Base-by-base conservation (phyloP, 2,888 invertebrate species). In the Sphaerophoria taeniata region DNA sequence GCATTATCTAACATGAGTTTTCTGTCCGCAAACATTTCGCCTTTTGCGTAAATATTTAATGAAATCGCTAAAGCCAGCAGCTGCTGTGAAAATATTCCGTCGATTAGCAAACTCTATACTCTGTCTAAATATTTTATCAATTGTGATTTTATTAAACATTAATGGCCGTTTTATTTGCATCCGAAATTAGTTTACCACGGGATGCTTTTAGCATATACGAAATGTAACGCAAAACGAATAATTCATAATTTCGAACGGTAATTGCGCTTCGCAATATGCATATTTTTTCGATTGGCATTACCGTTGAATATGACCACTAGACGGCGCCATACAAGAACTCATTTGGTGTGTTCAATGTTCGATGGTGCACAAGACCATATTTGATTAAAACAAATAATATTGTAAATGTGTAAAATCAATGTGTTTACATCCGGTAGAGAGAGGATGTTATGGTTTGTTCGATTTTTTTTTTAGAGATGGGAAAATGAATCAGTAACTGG, bases 381-480 rank as follows among this genome's bases (percentile, higher is more conserved):
- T 84, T 84, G 72, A 84, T 75, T 75, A 72, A 75, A 84, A 55
- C 80, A 84, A 84, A 84, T 80, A 84, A 84, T 80, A 84, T 75
- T 84, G 80, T 55, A 74, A 49, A 49, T 75, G 71, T 72, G 60
- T 49, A 67, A 80, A 84, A 75, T 80, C 74, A 84, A 84, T 84
- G 75, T 56, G 67, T 55, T 45, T 67, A 39, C 60, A 75, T 80
- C 55, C 80, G 71, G 51, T 60, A 16, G 1, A 16, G 24, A 7
- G n/a, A 9, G 36, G 7, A 33, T 14, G n/a, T n/a, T 16, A 16
- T 6, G 9, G 14, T 49, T 4, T 16, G 16, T 7, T 53, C 31
- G 24, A 9, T 49, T 16, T 65, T 49, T 14, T 47, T 63, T 63
- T 63, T 12, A 47, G 31, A 34, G 9, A 76, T 31, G 0, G 14